A percentile compares a stretch with the other conserved stretches of the same genome.
Conservation (phyloP, 2,797 vertebrate species). For the Toxotes lorentzi region DNA sequence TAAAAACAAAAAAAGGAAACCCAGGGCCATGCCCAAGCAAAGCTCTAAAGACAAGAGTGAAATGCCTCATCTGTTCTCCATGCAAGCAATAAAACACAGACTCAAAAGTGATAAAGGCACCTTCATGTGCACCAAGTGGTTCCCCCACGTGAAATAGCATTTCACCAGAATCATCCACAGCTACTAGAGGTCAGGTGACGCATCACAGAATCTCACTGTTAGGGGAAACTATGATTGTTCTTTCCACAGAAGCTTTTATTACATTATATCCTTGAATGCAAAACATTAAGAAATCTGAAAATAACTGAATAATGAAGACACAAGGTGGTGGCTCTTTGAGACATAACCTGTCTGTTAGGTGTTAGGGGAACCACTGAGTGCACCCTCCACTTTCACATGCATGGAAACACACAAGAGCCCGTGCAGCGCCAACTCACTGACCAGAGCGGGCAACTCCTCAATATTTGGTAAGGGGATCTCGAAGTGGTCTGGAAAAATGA, state of each 20-base stretch:
- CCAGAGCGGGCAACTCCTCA: constrained; percentile 98
- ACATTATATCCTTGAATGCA: background rate
- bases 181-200: background rate
- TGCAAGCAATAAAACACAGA: constrained; percentile 31
- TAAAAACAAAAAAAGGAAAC: constrained; percentile 15
- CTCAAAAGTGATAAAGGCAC: background rate
- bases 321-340: background rate
- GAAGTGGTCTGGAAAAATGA: constrained; percentile 99
- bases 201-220: background rate
- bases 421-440: constrained; percentile 88
- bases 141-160: constrained; percentile 23
- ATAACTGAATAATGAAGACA: background rate
- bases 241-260: background rate
- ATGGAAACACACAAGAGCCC: constrained; percentile 63
- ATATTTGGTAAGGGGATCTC: constrained; percentile 99
- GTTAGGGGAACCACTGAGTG: constrained; percentile 50
- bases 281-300: background rate
- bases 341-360: background rate
- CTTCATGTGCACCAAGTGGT: constrained; percentile 45
- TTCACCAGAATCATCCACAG: background rate
- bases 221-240: background rate
- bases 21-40: constrained; percentile 21
- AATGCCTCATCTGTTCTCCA: constrained; percentile 14
- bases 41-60: constrained; percentile 8
- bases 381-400: constrained; percentile 67